phyloP scores from a whole-genome alignment of 2,888 invertebrate genomes.

The Drosophila ustulata region DNA sequence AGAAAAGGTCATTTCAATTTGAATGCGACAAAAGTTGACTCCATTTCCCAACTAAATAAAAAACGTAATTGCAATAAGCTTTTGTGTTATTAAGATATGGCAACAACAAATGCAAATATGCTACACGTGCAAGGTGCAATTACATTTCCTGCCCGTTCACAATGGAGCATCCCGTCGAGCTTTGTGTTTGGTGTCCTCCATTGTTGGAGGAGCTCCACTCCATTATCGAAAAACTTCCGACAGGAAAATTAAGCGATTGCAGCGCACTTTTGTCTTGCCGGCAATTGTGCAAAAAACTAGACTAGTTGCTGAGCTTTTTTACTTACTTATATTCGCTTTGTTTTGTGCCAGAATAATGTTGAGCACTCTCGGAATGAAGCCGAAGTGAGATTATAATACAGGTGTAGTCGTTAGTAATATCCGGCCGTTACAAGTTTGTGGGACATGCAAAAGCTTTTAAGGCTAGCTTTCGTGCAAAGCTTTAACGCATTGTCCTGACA shows the following conservation, averaged over 20 bases:
- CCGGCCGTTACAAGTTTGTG: background rate
- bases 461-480: conserved; percentile 11
- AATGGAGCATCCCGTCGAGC: conserved; percentile 23
- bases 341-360: conserved; percentile 1
- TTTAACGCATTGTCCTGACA: conserved; percentile 51
- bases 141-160: conserved; percentile 28
- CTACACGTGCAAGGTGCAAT: conserved; percentile 34
- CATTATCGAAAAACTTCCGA: conserved; percentile 72
- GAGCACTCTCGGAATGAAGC: conserved; percentile 4
- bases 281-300: conserved; percentile 18
- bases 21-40: background rate
- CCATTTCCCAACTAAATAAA: background rate
- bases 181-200: conserved; percentile 27
- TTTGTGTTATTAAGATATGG: conserved; percentile 9
- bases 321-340: conserved; percentile 12
- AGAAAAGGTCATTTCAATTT: conserved; percentile 5
- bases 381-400: conserved; percentile 6
- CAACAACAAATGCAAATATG: conserved; percentile 9
- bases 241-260: conserved; percentile 59
- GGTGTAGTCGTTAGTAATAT: background rate
- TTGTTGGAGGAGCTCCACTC: conserved; percentile 46
- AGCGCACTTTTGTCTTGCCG: conserved; percentile 29
- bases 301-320: conserved; percentile 16
- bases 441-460: conserved; percentile 25
- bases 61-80: conserved; percentile 4